Percentiles rank a stretch among this genome's conserved stretches.
Conservation (phyloP, 2,888 invertebrate genomes). For the Apamea anceps region DNA sequence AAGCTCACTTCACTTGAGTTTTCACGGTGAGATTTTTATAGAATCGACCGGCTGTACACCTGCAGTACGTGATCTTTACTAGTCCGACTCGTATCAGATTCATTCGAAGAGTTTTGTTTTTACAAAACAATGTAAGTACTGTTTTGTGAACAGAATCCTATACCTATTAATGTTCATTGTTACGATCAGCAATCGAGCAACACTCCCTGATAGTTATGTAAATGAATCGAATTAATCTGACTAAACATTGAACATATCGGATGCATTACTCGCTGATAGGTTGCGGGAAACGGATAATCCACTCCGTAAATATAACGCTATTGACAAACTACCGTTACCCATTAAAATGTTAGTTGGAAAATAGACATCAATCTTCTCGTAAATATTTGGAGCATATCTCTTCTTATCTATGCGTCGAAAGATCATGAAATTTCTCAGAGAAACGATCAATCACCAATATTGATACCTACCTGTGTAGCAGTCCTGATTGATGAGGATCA, state of each 20-base stretch:
- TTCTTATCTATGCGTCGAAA: background rate
- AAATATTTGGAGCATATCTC: background rate
- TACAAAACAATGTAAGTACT: background rate
- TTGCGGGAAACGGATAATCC: background rate
- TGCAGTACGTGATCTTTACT: too few species aligned
- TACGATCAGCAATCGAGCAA: background rate
- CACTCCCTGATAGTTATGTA: background rate
- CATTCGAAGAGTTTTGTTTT: background rate
- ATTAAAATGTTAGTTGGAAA: too few species aligned
- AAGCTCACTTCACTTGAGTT: too few species aligned
- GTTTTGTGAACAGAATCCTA: background rate
- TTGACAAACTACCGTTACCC: too few species aligned
- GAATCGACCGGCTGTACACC: too few species aligned
- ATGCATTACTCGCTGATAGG: background rate
- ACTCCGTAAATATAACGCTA: too few species aligned
- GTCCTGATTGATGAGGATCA: background rate
- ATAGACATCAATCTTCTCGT: background rate
- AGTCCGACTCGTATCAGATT: too few species aligned
- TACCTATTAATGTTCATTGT: background rate
- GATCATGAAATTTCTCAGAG: background rate
- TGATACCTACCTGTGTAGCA: background rate
- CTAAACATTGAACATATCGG: background rate
- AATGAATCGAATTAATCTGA: background rate
- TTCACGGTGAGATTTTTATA: too few species aligned
- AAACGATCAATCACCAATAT: constrained; percentile 2